Conservation (phyloP, 2,113 vertebrate species). For the Maccullochella peelii region DNA sequence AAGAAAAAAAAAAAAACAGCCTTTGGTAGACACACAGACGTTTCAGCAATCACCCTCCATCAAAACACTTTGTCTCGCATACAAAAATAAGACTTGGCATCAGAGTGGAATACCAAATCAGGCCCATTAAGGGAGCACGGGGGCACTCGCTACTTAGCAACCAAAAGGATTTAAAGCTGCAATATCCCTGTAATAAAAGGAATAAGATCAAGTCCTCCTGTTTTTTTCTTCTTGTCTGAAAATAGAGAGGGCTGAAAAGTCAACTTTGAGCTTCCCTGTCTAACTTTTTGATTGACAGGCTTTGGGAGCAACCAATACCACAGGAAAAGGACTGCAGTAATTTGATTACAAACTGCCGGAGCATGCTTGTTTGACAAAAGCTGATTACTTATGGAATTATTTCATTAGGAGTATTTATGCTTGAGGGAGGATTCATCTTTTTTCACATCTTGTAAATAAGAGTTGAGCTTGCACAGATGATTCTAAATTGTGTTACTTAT, state of each 20-base stretch:
- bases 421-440: background rate
- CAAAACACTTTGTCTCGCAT: constrained; percentile 99
- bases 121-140: constrained; percentile 93
- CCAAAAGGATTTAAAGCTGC: constrained; percentile 92
- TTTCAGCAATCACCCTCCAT: constrained; percentile 95
- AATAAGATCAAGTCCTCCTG: constrained; percentile 79
- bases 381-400: constrained; percentile 39
- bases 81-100: constrained; percentile 97
- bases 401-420: constrained; percentile 9
- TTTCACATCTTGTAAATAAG: background rate
- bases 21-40: constrained; percentile 94
- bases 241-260: constrained; percentile 67
- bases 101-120: constrained; percentile 97
- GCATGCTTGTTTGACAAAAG: constrained; percentile 38
- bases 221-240: constrained; percentile 56
- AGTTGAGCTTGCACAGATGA: background rate
- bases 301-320: constrained; percentile 16
- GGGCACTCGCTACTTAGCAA: constrained; percentile 98
- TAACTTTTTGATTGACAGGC: constrained; percentile 54
- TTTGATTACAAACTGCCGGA: constrained; percentile 30
- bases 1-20: constrained; percentile 82
- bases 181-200: constrained; percentile 88
- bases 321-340: background rate
- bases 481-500: background rate
- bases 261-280: constrained; percentile 56